Conservation (phyloP, 2,888 invertebrate genomes). For the Eupeodes latifasciatus region DNA sequence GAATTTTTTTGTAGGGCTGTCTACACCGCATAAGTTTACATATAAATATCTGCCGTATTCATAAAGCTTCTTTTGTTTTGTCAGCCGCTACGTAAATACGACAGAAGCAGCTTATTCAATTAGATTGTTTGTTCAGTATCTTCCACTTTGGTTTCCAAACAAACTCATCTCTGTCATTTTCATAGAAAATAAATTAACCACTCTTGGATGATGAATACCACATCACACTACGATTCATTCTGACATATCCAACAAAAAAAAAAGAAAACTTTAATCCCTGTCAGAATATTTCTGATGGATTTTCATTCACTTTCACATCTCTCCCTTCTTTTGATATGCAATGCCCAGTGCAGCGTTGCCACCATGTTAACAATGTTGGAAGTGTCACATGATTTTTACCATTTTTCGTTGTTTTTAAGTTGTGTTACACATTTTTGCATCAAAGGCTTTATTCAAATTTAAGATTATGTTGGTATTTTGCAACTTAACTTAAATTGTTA, state of each 20-base stretch:
- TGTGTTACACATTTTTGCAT: no score
- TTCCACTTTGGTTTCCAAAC: background rate
- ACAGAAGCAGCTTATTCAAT: background rate
- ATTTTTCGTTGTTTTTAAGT: no score
- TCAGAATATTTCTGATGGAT: background rate
- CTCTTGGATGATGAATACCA: background rate
- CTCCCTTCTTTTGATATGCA: background rate
- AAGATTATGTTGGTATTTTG: no score
- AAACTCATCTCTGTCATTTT: constrained; percentile 13
- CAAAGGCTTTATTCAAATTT: no score
- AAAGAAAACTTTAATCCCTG: background rate
- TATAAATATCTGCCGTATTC: background rate
- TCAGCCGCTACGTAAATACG: background rate
- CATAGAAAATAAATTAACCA: constrained; percentile 14
- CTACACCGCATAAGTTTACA: background rate
- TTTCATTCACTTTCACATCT: background rate
- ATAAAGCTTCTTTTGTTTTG: background rate
- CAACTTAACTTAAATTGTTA: no score
- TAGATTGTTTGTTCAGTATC: background rate
- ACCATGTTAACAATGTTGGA: no score
- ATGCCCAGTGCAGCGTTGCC: no score
- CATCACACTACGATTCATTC: background rate
- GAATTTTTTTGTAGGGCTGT: background rate
- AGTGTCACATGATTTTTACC: no score
- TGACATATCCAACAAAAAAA: background rate